phyloP scores from a whole-genome alignment of 1,140 invertebrate genomes.

The Brevipalpus yothersi region DNA sequence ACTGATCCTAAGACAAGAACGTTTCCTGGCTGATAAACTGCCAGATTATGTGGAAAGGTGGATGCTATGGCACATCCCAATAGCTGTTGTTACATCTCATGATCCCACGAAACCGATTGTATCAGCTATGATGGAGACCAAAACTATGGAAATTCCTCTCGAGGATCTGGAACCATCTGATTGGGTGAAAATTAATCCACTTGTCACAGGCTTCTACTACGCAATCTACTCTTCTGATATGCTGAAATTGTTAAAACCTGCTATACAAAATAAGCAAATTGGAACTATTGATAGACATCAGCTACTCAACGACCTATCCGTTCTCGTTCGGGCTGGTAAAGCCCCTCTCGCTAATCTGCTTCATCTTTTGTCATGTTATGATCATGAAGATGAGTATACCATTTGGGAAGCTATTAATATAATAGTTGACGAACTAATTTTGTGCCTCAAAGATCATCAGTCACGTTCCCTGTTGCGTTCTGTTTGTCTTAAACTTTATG shows the following conservation, averaged over 20 bases:
- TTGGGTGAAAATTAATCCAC: constrained; percentile 20
- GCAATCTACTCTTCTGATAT: constrained; percentile 59
- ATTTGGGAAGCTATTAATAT: constrained; percentile 63
- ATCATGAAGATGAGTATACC: constrained; percentile 66
- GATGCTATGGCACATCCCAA: constrained; percentile 55
- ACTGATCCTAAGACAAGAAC: constrained; percentile 48
- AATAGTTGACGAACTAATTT: no score
- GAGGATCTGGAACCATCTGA: background rate
- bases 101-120: constrained; percentile 33
- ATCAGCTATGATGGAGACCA: constrained; percentile 36
- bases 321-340: constrained; percentile 29
- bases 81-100: constrained; percentile 49
- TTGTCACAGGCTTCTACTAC: constrained; percentile 29
- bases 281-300: constrained; percentile 71
- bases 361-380: constrained; percentile 44
- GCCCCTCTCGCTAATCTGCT: constrained; percentile 47
- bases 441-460: no score
- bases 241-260: constrained; percentile 45
- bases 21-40: constrained; percentile 59
- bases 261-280: constrained; percentile 45
- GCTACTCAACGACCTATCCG: constrained; percentile 44
- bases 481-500: constrained; percentile 38
- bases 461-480: no score
- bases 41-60: constrained; percentile 14
- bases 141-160: constrained; percentile 19